Conservation (phyloP, 2,797 vertebrate species). For the Gallinago stenura region DNA sequence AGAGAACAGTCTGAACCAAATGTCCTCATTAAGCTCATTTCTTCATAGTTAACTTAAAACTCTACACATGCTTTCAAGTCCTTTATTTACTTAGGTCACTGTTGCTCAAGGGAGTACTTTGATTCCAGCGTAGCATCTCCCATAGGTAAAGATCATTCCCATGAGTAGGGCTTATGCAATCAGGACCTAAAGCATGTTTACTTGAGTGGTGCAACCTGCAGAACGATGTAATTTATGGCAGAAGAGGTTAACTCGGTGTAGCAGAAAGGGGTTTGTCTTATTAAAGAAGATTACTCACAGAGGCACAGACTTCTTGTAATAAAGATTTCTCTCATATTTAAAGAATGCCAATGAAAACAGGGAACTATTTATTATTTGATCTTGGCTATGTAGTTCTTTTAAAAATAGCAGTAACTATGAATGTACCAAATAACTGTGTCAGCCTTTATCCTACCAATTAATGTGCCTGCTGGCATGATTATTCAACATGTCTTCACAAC, state of each 20-base stretch:
- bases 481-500: neutral
- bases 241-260: neutral
- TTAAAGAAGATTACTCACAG: neutral
- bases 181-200: neutral
- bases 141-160: neutral
- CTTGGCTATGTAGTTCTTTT: neutral
- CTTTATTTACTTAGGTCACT: neutral
- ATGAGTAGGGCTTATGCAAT: neutral
- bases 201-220: neutral
- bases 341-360: neutral
- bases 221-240: neutral
- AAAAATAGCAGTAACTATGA: neutral
- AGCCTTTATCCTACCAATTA: conserved; percentile 2
- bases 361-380: conserved; percentile 57
- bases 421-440: conserved; percentile 21
- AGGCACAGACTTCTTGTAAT: neutral
- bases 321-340: conserved; percentile 41
- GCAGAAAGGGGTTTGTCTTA: neutral
- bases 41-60: conserved; percentile 1
- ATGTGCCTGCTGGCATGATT: neutral
- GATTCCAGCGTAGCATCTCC: neutral
- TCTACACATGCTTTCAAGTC: neutral
- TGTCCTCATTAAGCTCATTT: conserved; percentile 48
- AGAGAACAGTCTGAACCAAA: conserved; percentile 47
- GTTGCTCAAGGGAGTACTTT: neutral